These are phyloP conservation scores for Zaprionus ghesquierei DNA, from an alignment of 1,140 invertebrate species.

Conservation along the genomic window DNA sequence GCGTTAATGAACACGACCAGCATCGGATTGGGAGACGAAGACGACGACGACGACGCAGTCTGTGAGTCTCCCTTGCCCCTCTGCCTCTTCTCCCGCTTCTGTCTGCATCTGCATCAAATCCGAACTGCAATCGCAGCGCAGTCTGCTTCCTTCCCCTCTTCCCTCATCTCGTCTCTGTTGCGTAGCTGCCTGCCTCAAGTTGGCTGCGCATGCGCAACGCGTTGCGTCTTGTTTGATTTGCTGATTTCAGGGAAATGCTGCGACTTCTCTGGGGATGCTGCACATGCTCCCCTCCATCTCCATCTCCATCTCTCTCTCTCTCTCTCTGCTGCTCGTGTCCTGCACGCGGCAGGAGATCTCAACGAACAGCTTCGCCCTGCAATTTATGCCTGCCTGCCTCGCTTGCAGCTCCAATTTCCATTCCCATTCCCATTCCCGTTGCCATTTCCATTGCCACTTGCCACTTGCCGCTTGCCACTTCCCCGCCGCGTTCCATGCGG, in stretches of 20 bases:
- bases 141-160: neutral
- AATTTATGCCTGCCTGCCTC: neutral
- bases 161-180: neutral
- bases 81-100: neutral
- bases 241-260: conserved; percentile 65
- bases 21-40: conserved; percentile 20
- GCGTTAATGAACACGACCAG: conserved; percentile 76
- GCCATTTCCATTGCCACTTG: neutral
- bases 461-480: conserved; percentile 3
- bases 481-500: conserved; percentile 1
- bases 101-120: conserved; percentile 5
- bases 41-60: neutral
- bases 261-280: neutral
- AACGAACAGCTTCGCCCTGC: neutral
- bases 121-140: conserved; percentile 15
- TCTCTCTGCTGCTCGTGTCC: neutral
- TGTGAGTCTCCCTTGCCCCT: neutral
- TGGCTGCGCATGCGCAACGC: conserved; percentile 77
- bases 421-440: neutral
- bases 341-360: neutral
- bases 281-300: neutral
- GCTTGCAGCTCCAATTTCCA: neutral
- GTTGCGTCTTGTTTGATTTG: conserved; percentile 78
- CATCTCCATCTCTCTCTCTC: neutral
- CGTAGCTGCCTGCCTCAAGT: conserved; percentile 15